Evolutionary conservation across 2,888 invertebrate genomes (phyloP).

Genomic region (Bembecia ichneumoniformis): DNA sequence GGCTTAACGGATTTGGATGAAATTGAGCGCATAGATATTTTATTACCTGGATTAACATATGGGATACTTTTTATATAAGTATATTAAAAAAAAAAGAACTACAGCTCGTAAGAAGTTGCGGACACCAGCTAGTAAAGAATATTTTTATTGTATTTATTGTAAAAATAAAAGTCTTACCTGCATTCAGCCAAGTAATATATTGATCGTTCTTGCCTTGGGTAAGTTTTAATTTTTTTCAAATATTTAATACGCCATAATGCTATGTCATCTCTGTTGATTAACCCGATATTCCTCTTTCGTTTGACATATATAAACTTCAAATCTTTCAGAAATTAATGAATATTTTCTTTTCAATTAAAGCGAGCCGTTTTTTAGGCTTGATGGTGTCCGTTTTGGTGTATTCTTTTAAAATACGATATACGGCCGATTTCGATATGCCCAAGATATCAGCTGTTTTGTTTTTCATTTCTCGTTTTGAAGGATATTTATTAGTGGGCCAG

Average conservation of each 20-base stretch:
- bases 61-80: too few relatives aligned
- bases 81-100: too few relatives aligned
- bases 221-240: conserved; percentile 2
- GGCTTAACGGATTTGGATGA: too few relatives aligned
- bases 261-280: conserved; percentile 4
- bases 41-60: too few relatives aligned
- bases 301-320: conserved; percentile 8
- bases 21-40: too few relatives aligned
- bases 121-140: too few relatives aligned
- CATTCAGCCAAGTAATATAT: conserved; percentile 12
- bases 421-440: not conserved
- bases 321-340: conserved; percentile 9
- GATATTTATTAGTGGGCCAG: conserved; percentile 2
- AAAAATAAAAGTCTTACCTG: conserved; percentile 8
- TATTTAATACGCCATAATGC: conserved; percentile 4
- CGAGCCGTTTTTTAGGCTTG: not conserved
- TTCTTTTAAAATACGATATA: not conserved
- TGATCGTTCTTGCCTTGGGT: conserved; percentile 7
- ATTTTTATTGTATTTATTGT: not conserved
- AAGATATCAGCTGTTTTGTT: conserved; percentile 1
- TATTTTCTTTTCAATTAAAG: not conserved
- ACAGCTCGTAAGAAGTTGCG: too few relatives aligned
- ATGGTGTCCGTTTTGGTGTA: not conserved
- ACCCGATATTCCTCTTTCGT: conserved; percentile 1
- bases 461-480: not conserved